These are phyloP conservation scores for Onychomys arenicola DNA, from an alignment of 2,797 vertebrate genomes.

Conservation along the genomic window DNA sequence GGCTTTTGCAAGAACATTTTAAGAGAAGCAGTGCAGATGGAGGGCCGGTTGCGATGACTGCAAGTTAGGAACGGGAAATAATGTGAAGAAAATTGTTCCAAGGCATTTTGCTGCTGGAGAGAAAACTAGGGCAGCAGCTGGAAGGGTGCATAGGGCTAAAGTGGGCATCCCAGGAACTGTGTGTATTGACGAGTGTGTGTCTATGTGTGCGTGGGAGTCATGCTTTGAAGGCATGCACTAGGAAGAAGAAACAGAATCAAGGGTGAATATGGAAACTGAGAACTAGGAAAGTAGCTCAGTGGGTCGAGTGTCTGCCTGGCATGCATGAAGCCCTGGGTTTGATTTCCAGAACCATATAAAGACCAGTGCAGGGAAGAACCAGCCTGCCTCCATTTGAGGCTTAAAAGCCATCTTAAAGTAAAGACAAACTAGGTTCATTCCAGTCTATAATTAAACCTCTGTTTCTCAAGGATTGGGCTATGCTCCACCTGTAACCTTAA, in stretches of 20 bases:
- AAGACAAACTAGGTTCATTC: too few relatives aligned
- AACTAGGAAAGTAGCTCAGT: too few relatives aligned
- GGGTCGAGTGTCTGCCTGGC: not conserved
- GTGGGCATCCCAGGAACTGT: too few relatives aligned
- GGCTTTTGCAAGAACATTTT: not conserved
- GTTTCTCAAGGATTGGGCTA: too few relatives aligned
- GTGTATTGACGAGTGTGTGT: too few relatives aligned
- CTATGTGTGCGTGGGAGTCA: not conserved
- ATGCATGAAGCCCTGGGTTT: not conserved
- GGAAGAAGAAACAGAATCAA: conserved; percentile 2
- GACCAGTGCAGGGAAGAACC: too few relatives aligned
- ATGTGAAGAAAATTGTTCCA: not conserved
- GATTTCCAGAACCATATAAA: not conserved
- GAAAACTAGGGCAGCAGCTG: not conserved
- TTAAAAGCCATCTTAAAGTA: too few relatives aligned
- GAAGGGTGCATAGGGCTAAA: not conserved
- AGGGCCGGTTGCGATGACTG: not conserved
- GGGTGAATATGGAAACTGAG: not conserved
- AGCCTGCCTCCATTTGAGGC: too few relatives aligned
- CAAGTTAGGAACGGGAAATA: not conserved
- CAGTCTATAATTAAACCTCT: too few relatives aligned
- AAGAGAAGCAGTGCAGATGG: not conserved
- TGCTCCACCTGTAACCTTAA: too few relatives aligned
- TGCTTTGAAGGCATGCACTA: not conserved
- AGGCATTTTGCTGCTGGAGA: not conserved